Evolutionary conservation across 1,140 invertebrate genomes (phyloP).

Genomic region (Anastrepha ludens): DNA sequence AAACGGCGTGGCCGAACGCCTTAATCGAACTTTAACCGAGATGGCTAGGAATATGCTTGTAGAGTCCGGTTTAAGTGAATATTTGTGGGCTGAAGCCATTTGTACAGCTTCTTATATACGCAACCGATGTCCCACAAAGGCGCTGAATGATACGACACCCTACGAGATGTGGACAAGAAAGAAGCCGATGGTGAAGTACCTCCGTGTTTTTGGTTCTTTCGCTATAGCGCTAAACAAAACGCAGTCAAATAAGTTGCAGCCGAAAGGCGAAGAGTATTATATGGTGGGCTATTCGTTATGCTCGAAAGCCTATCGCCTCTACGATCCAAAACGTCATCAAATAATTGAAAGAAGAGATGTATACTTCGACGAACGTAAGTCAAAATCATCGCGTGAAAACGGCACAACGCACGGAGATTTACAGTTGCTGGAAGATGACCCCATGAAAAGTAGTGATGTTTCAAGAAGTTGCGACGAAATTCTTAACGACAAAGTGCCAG

Average conservation of each 20-base stretch:
- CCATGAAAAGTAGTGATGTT: too few species aligned
- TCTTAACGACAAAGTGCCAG: too few species aligned
- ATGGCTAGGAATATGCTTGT: slow-evolving; percentile 69
- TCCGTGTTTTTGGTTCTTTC: slow-evolving; percentile 62
- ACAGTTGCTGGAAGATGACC: too few species aligned
- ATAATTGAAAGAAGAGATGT: not conserved
- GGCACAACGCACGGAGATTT: too few species aligned
- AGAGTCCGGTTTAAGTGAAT: slow-evolving; percentile 64
- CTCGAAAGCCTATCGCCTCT: not conserved
- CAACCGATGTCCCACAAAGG: slow-evolving; percentile 62
- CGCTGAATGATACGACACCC: slow-evolving; percentile 62
- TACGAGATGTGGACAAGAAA: slow-evolving; percentile 13
- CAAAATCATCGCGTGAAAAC: not conserved
- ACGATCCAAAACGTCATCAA: not conserved
- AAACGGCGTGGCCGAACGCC: slow-evolving; percentile 68
- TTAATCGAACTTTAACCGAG: slow-evolving; percentile 66
- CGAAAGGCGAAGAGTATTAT: not conserved
- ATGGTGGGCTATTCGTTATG: not conserved
- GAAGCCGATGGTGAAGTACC: slow-evolving; percentile 61
- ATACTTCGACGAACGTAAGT: not conserved
- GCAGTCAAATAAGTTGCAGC: slow-evolving; percentile 15
- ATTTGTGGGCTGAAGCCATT: slow-evolving; percentile 68
- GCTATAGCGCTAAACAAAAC: slow-evolving; percentile 58
- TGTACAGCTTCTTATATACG: slow-evolving; percentile 61
- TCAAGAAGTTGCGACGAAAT: too few species aligned